Evolutionary conservation across 2,888 invertebrate genomes (phyloP), one percentile per base, ranked within the genome.

Genomic region (Acleris emargana): DNA sequence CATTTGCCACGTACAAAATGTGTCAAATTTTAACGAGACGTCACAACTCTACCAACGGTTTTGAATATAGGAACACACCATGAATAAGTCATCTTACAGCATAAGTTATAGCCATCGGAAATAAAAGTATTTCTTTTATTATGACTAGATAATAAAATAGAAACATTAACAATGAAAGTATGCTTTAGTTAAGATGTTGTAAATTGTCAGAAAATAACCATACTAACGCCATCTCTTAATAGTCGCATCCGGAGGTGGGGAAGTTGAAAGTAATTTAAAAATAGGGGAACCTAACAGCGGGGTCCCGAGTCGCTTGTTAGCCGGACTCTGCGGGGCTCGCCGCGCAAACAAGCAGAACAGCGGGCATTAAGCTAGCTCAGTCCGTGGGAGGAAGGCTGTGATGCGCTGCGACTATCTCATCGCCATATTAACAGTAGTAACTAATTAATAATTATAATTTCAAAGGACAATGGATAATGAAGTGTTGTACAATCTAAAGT

Each of bases 291-390:
- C 50, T 66, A 47, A 57, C 61, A 13, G 57, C 61, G 32, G 57
- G 60, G 57, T 13, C 38, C 57, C 45, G 52, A 66, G 57, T 57
- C 66, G 66, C 61, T 66, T 66, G 60, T 61, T 66, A 66, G 57
- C 60, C 47, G 38, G 38, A 25, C 64, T 25, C 47, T 45, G 57
- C 57, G 61, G 64, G 55, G 28, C 50, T 43, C 38, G 45, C 64
- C 51, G 47, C 66, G 57, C 38, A 61, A 61, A 61, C 51, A 57
- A 52, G 11, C 32, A 22, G 32, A 61, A 45, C 20, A n/a, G 49
- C 43, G 45, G 50, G 45, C 25, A 9, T 45, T 57, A 53, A 58
- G 32, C 38, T 51, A 43, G 43, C 11, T 49, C 22, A 25, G 9
- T 54, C 43, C 43, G 6, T n/a, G 43, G 9, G 28, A 28, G 7